Evolutionary conservation across 2,113 vertebrate species (phyloP).

Genomic region (Rhinopomastus cyanomelas): DNA sequence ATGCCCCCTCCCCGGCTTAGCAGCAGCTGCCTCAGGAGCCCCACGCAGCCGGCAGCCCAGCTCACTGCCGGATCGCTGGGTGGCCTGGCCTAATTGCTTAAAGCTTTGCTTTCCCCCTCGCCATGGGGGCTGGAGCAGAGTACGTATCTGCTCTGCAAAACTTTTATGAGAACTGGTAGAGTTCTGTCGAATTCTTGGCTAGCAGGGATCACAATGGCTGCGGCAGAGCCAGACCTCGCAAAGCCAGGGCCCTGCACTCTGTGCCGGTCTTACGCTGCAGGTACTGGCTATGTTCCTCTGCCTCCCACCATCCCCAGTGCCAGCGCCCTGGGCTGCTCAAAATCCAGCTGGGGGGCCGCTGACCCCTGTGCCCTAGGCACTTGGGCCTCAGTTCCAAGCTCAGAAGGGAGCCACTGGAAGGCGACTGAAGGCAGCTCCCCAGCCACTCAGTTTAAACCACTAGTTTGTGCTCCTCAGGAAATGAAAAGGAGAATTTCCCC

Average conservation of each 20-base stretch:
- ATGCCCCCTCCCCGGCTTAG: background rate
- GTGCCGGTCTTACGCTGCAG: background rate
- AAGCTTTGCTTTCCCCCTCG: constrained; percentile 28
- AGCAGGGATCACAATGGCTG: constrained; percentile 48
- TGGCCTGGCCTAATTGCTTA: constrained; percentile 46
- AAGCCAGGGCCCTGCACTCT: background rate
- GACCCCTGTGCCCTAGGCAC: accelerated
- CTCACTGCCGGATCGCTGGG: constrained; percentile 21
- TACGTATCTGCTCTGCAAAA: constrained; percentile 48
- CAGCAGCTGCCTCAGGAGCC: background rate
- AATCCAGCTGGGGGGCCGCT: background rate
- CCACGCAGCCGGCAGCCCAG: background rate
- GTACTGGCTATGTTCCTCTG: background rate
- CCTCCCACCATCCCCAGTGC: background rate
- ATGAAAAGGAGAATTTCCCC: background rate
- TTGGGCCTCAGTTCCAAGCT: background rate
- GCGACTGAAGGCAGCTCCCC: background rate
- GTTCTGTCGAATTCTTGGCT: constrained; percentile 51
- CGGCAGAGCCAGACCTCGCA: background rate
- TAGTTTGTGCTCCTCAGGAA: background rate
- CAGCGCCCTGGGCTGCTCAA: background rate
- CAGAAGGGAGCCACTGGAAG: background rate
- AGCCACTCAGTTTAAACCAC: background rate
- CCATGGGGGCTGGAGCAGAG: background rate
- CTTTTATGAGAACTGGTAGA: constrained; percentile 35